phyloP scores from a whole-genome alignment of 2,888 invertebrate genomes.

The Acronicta aceris region DNA sequence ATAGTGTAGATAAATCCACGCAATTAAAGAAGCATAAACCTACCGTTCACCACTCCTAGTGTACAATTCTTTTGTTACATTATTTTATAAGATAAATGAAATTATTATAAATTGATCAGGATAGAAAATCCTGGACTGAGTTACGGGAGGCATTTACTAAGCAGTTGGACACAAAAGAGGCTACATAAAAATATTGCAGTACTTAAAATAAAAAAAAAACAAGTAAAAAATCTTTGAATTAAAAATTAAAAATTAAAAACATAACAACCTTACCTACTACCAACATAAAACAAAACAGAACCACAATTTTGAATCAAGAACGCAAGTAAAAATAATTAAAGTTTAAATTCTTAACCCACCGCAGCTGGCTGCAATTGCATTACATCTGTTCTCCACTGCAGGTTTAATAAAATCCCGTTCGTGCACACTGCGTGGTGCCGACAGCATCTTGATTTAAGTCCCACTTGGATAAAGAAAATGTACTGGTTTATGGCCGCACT shows the following conservation, averaged over 20 bases:
- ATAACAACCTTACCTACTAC: slow-evolving; percentile 8
- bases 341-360: slow-evolving; percentile 51
- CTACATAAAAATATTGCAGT: too few relatives aligned
- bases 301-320: slow-evolving; percentile 41
- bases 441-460: slow-evolving; percentile 63
- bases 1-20: too few relatives aligned
- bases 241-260: slow-evolving; percentile 3
- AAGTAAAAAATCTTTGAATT: neutral
- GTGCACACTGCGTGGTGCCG: slow-evolving; percentile 53
- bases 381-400: slow-evolving; percentile 54
- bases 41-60: too few relatives aligned
- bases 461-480: slow-evolving; percentile 58
- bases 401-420: slow-evolving; percentile 60
- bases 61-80: too few relatives aligned
- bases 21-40: too few relatives aligned
- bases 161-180: too few relatives aligned
- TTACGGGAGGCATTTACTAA: too few relatives aligned
- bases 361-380: slow-evolving; percentile 50
- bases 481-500: slow-evolving; percentile 58
- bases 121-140: too few relatives aligned
- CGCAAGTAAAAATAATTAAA: slow-evolving; percentile 53
- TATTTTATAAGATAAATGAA: too few relatives aligned
- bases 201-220: too few relatives aligned
- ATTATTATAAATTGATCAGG: too few relatives aligned
- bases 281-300: slow-evolving; percentile 23